Evolutionary conservation across 2,113 vertebrate genomes (phyloP), one percentile per base, ranked within the genome.

Genomic region (Platysteira castanea): DNA sequence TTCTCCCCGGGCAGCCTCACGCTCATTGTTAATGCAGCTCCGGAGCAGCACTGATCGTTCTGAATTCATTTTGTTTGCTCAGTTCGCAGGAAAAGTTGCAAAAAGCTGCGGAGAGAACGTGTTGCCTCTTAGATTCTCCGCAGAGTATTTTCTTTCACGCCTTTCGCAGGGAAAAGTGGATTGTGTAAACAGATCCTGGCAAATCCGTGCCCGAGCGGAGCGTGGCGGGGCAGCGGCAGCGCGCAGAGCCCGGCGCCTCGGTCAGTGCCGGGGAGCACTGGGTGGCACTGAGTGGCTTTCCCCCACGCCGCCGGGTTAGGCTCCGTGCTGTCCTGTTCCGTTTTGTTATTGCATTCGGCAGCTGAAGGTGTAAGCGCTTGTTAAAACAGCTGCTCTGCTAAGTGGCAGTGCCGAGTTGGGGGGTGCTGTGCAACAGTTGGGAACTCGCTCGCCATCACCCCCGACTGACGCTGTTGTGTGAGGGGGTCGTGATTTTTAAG

Each of bases 1-100:
- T 94, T 97, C 94, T 96, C 86, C 85, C 61, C 4, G 20, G 44
- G 88, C 87, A 94, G 76, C 96, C 91, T 95, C 61, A 33, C 24
- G 27, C 81, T 89, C 64, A 93, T 97, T 97, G 97, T 97, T 96
- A 37, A 81, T 88, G 33, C 87, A 93, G 92, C 79, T 78, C 42
- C 33, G 71, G 64, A 89, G 87, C 93, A 60, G 81, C 83, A 18
- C 77, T 67, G 89, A 85, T 82, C 75, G 53, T 94, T 91, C 87
- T 74, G 94, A 90, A 70, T 89, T 95, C 63, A 80, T 77, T 94
- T 89, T n/a, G 59, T 89, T 77, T 97, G 84, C 84, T 96, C 82
- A 37, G 86, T 81, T 96, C 0, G n/a, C 90, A 94, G 94, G 46
- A 89, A 84, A 61, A 94, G 69, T 89, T 94, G 69, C 70, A 71